phyloP scores from a whole-genome alignment of 2,888 invertebrate genomes.

The Petrolisthes manimaculis region DNA sequence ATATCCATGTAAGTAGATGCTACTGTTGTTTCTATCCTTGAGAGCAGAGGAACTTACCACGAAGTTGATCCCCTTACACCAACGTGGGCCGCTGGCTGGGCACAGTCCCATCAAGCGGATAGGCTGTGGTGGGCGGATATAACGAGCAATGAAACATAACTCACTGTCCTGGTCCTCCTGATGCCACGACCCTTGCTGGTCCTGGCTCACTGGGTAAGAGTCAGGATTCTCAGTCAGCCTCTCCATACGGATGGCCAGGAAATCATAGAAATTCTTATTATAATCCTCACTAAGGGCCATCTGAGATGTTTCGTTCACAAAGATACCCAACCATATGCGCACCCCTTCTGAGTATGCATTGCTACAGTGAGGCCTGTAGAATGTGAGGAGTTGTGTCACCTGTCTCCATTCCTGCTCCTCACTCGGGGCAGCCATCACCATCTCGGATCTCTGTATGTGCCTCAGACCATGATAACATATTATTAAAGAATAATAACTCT shows the following conservation, averaged over 20 bases:
- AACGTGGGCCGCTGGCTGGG: too few species aligned
- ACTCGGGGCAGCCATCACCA: conserved; percentile 19
- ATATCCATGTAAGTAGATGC: conserved; percentile 11
- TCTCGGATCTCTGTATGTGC: neutral
- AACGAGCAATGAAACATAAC: conserved; percentile 22
- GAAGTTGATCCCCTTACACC: conserved; percentile 10
- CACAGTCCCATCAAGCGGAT: neutral
- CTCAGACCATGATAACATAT: conserved; percentile 27
- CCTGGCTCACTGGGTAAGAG: neutral
- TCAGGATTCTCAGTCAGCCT: too few species aligned
- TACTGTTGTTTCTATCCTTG: neutral
- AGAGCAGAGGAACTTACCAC: neutral
- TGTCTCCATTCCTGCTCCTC: neutral
- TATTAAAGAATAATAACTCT: conserved; percentile 20
- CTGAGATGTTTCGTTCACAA: neutral
- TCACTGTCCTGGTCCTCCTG: neutral
- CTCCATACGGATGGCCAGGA: neutral
- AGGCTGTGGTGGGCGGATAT: neutral
- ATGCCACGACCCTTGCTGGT: neutral
- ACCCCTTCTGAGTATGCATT: conserved; percentile 27
- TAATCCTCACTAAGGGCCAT: neutral
- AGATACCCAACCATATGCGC: conserved; percentile 28
- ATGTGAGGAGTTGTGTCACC: neutral
- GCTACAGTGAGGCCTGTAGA: conserved; percentile 11
- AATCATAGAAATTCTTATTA: neutral